A percentile compares a stretch with the other conserved stretches of the same genome.
phyloP scores from a whole-genome alignment of 2,888 invertebrate species.

The Allophyes oxyacanthae region DNA sequence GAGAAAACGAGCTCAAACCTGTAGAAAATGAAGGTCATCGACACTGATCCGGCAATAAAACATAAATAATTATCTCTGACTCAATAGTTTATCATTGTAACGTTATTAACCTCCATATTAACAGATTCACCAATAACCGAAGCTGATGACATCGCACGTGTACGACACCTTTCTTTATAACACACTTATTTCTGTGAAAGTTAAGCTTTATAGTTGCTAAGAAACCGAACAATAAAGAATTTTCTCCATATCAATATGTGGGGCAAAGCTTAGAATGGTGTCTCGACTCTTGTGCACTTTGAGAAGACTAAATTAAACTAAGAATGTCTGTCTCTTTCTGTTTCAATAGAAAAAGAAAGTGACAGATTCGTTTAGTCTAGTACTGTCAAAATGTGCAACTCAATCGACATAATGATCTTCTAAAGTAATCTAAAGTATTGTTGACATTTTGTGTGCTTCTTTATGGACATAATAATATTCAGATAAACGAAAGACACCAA shows the following conservation, averaged over 20 bases:
- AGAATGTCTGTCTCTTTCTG: too few relatives aligned
- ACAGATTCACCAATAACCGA: slow-evolving; percentile 22
- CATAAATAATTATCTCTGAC: slow-evolving; percentile 41
- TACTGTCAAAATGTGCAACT: too few relatives aligned
- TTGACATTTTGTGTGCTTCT: not conserved
- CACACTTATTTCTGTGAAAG: slow-evolving; percentile 45
- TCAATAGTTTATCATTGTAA: slow-evolving; percentile 31
- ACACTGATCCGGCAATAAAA: slow-evolving; percentile 45
- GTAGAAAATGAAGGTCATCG: slow-evolving; percentile 41
- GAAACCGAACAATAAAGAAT: slow-evolving; percentile 39
- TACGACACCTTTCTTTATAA: slow-evolving; percentile 37
- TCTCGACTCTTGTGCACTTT: too few relatives aligned
- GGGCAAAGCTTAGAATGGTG: slow-evolving; percentile 11
- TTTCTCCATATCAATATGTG: slow-evolving; percentile 37
- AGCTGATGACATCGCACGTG: slow-evolving; percentile 29
- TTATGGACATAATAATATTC: not conserved
- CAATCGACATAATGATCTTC: too few relatives aligned
- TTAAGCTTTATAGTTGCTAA: slow-evolving; percentile 23
- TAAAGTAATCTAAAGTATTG: slow-evolving; percentile 6
- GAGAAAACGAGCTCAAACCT: slow-evolving; percentile 42
- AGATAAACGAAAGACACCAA: too few relatives aligned
- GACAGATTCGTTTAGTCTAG: too few relatives aligned
- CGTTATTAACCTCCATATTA: slow-evolving; percentile 34
- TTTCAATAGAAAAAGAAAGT: too few relatives aligned
- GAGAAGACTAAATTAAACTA: too few relatives aligned